Evolutionary conservation across 2,797 vertebrate species (phyloP), one percentile per base, ranked within the genome.

Genomic region (Brotula barbata): DNA sequence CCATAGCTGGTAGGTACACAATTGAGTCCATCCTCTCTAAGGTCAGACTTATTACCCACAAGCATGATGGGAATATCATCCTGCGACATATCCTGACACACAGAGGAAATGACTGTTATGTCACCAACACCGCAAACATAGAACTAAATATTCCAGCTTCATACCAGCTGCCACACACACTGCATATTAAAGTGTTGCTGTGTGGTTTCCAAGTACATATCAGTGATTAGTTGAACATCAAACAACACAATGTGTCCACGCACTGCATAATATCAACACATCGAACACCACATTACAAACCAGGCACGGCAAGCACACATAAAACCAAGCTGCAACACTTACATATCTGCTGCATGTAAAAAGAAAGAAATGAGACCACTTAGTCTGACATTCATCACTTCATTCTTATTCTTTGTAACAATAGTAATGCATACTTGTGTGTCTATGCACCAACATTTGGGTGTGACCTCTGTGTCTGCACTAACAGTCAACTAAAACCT

Each of bases 41-140:
- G 91, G 84, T 99, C 97, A 68, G 91, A 92, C 77, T 99, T 99
- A 80, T 99, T 99, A 71, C 95, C 97, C 42, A 99, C 93, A 34
- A 99, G 88, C 95, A 99, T 99, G 85, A 99, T 95, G 62, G 96
- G 95, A 87, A 98, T 90, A 51, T 89, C 89, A 20, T 95, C 92
- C 0, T 85, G 87, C 41, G 93, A 90, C 20, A 95, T 85, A 81
- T 97, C 96, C 96, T 98, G 70, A 10, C 10, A 57, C n/a, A 25
- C 6, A 58, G 20, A 51, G 13, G 6, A 36, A 2, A 41, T 42
- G 37, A 28, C 15, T 2, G 0, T 2, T 43, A 16, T 52, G 28
- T 19, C 2, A 55, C 2, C 5, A 49, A 50, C 1, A 40, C 41
- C 40, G 9, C 0, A 19, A 64, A 42, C 6, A 0, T 1, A 48